These are phyloP conservation scores for Litocranius walleri DNA, from an alignment of 2,113 vertebrate species.

Conservation along the genomic window DNA sequence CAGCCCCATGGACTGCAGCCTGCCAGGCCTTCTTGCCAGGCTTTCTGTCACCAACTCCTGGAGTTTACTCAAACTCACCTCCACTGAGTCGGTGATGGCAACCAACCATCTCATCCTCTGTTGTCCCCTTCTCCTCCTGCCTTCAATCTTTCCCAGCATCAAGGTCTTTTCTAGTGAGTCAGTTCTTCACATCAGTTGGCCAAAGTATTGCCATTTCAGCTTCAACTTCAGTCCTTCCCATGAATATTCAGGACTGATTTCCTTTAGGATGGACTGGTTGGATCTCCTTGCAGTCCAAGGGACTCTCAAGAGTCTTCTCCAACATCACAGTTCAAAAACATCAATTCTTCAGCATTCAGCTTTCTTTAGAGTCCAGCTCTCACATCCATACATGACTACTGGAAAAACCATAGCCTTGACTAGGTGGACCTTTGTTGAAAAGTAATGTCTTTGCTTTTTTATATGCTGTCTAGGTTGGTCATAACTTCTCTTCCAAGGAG, in stretches of 20 bases:
- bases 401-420: background rate
- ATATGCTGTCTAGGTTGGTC: background rate
- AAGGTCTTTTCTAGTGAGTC: background rate
- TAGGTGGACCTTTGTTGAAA: background rate
- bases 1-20: background rate
- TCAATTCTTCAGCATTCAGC: background rate
- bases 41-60: background rate
- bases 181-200: background rate
- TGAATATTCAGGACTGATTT: background rate
- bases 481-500: background rate
- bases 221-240: background rate
- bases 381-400: background rate
- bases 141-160: background rate
- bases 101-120: background rate
- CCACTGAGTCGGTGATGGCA: background rate
- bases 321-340: background rate
- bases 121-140: accelerated
- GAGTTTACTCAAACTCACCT: background rate
- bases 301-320: background rate
- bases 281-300: background rate
- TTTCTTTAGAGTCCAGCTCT: background rate
- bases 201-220: background rate
- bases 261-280: background rate
- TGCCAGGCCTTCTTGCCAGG: background rate
- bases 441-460: background rate